Percentiles rank a stretch among this genome's conserved stretches.
These are phyloP conservation scores for Podarcis lilfordi DNA, from an alignment of 2,797 vertebrate genomes.

Conservation along the genomic window DNA sequence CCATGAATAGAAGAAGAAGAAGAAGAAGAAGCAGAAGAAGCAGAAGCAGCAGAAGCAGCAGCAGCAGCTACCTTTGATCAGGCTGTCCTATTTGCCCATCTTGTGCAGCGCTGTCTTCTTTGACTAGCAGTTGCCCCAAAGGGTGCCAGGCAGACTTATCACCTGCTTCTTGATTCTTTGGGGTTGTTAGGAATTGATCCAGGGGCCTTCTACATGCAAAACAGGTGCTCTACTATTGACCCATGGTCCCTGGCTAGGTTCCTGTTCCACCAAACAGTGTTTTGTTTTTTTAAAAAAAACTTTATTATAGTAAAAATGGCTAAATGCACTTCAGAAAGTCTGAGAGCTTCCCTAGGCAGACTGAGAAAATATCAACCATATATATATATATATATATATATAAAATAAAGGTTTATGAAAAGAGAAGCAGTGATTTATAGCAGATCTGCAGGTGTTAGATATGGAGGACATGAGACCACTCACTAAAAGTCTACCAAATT, in stretches of 20 bases:
- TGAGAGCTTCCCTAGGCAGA: background rate
- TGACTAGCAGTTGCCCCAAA: background rate
- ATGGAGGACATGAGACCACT: conserved; percentile 61
- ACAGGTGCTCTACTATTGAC: background rate
- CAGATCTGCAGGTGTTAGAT: conserved; percentile 59
- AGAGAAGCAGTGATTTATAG: conserved; percentile 14
- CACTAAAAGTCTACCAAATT: conserved; percentile 53
- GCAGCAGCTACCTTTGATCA: background rate
- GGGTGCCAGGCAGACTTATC: background rate
- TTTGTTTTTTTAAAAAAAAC: background rate
- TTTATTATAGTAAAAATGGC: conserved; percentile 42
- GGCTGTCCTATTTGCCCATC: background rate
- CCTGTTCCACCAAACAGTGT: too few relatives aligned
- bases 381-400: too few relatives aligned
- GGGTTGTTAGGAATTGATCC: background rate
- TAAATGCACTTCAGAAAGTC: conserved; percentile 52
- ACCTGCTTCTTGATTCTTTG: background rate
- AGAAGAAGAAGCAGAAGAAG: too few relatives aligned
- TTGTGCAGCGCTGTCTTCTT: background rate
- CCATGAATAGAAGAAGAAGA: background rate
- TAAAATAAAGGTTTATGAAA: too few relatives aligned
- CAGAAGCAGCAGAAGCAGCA: fast-evolving
- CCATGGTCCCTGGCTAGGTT: background rate
- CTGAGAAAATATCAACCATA: too few relatives aligned
- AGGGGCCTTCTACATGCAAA: background rate